A percentile compares a stretch with the other conserved stretches of the same genome.
These are phyloP conservation scores for Drosophila repleta DNA, from an alignment of 1,140 invertebrate genomes.

Conservation along the genomic window DNA sequence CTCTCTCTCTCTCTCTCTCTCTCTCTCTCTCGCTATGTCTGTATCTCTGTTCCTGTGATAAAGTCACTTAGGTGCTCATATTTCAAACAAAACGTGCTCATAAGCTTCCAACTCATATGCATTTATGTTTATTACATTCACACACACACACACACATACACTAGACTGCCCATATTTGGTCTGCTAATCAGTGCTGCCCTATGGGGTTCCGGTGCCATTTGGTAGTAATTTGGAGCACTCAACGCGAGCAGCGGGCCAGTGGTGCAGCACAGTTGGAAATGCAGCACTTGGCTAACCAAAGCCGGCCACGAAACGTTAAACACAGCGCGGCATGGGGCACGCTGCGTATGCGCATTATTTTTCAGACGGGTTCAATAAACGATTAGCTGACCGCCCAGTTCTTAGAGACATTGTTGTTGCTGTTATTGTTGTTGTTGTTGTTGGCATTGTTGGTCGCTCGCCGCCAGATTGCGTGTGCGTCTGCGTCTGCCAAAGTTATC, in stretches of 20 bases:
- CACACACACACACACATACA: conserved; percentile 11
- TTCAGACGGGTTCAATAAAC: conserved; percentile 71
- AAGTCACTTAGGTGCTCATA: conserved; percentile 69
- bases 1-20: background rate
- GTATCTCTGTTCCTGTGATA: conserved; percentile 36
- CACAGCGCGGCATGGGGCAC: conserved; percentile 51
- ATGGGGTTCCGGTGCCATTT: conserved; percentile 50
- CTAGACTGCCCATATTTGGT: conserved; percentile 15
- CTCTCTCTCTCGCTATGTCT: conserved; percentile 2
- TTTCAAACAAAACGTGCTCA: conserved; percentile 72
- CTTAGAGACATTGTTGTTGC: conserved; percentile 39
- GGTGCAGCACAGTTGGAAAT: conserved; percentile 67
- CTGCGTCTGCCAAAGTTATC: conserved; percentile 80
- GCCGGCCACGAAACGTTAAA: conserved; percentile 18
- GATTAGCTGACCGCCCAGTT: conserved; percentile 67
- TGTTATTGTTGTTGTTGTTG: conserved; percentile 22
- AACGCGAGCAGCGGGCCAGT: conserved; percentile 72
- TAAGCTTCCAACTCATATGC: conserved; percentile 57
- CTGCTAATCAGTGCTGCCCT: conserved; percentile 65
- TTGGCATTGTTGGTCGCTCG: conserved; percentile 5
- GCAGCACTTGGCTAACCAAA: conserved; percentile 54
- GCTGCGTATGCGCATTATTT: conserved; percentile 78
- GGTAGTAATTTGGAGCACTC: conserved; percentile 76
- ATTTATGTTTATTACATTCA: conserved; percentile 27
- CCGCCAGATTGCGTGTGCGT: conserved; percentile 57